Conservation (phyloP, 2,888 invertebrate species). For the Chorisops tibialis region DNA sequence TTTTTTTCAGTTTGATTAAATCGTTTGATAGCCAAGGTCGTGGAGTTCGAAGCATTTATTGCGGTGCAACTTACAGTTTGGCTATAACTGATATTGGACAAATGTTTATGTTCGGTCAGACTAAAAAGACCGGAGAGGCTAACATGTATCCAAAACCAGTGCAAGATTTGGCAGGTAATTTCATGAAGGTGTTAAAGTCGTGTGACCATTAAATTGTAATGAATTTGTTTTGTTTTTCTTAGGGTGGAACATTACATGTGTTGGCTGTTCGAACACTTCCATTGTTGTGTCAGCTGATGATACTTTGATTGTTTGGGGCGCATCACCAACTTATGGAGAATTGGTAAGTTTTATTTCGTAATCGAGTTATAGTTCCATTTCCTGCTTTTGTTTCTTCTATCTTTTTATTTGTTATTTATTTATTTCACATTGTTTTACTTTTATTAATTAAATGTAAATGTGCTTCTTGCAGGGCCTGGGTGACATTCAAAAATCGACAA, state of each 20-base stretch:
- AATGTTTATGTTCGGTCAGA: conserved; percentile 83
- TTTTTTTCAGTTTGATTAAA: conserved; percentile 66
- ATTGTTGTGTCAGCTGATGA: conserved; percentile 87
- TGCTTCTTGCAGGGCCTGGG: conserved; percentile 70
- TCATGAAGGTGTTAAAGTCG: conserved; percentile 13
- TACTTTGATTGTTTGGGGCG: conserved; percentile 87
- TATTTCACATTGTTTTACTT: no score
- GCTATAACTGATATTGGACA: conserved; percentile 75
- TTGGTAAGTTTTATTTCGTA: conserved; percentile 59
- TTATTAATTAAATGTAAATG: conserved; percentile 32
- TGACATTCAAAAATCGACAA: conserved; percentile 82
- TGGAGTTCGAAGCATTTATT: conserved; percentile 76
- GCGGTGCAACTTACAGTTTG: conserved; percentile 84
- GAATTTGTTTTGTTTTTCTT: conserved; percentile 7
- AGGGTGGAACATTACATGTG: conserved; percentile 86
- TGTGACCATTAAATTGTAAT: not conserved
- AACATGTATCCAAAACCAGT: conserved; percentile 96
- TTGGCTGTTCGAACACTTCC: conserved; percentile 80
- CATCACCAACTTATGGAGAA: conserved; percentile 92
- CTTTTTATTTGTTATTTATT: no score
- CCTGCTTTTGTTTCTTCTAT: not conserved
- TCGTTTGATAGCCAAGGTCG: conserved; percentile 82
- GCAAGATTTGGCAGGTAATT: conserved; percentile 74
- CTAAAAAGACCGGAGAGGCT: conserved; percentile 89
- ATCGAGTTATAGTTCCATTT: no score